Evolutionary conservation across 1,140 invertebrate species (phyloP).

Genomic region (Chymomyza costata): DNA sequence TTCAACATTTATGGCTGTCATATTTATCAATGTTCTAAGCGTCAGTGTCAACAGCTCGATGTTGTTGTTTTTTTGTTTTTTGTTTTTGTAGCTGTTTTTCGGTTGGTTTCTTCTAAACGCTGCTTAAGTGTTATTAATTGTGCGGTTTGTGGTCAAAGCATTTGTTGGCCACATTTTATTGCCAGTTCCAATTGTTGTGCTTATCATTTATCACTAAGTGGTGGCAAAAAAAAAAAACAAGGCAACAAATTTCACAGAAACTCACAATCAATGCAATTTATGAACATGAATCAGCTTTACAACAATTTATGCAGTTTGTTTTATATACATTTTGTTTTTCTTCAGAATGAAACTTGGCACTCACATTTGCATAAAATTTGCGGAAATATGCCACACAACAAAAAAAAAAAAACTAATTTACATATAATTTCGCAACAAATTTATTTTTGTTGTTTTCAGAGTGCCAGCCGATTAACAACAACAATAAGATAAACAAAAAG

Average conservation of each 20-base stretch:
- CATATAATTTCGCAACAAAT: slow-evolving; percentile 39
- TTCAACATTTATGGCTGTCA: slow-evolving; percentile 43
- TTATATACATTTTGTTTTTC: slow-evolving; percentile 20
- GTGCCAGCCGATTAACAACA: slow-evolving; percentile 13
- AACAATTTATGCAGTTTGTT: slow-evolving; percentile 1
- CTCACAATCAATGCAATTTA: slow-evolving; percentile 34
- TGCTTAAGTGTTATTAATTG: slow-evolving; percentile 65
- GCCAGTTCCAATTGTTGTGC: slow-evolving; percentile 25
- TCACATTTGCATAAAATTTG: slow-evolving; percentile 34
- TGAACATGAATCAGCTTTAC: slow-evolving; percentile 9
- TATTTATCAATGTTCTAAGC: slow-evolving; percentile 62
- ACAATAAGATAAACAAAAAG: slow-evolving; percentile 25
- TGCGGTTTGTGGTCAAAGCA: no score
- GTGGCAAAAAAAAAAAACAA: slow-evolving; percentile 19
- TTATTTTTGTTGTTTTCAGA: no score
- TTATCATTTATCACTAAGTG: slow-evolving; percentile 53
- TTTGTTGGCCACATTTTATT: slow-evolving; percentile 8
- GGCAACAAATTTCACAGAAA: slow-evolving; percentile 24
- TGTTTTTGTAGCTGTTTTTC: slow-evolving; percentile 7
- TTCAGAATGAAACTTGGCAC: slow-evolving; percentile 38
- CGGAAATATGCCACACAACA: slow-evolving; percentile 18
- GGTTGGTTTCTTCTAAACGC: background rate
- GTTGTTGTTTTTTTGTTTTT: no score
- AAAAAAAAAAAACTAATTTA: slow-evolving; percentile 59
- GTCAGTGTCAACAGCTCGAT: no score